Conservation (phyloP, 2,888 invertebrate genomes). For the Alsophila aescularia region DNA sequence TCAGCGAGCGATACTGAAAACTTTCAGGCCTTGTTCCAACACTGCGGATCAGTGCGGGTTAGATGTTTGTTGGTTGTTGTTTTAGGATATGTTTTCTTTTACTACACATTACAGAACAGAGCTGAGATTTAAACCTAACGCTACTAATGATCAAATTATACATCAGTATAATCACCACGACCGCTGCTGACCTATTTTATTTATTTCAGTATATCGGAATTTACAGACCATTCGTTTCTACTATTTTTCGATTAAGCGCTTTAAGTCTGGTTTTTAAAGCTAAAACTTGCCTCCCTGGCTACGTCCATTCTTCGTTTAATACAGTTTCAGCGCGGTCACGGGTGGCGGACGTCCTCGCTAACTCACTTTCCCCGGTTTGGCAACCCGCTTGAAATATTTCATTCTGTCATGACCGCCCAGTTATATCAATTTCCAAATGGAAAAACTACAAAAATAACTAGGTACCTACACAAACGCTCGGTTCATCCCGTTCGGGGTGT, state of each 20-base stretch:
- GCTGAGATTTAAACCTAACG: no score
- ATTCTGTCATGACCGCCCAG: conserved; percentile 48
- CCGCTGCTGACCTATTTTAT: no score
- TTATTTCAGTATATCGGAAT: no score
- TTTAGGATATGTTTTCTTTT: no score
- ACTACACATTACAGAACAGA: no score
- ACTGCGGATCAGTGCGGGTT: no score
- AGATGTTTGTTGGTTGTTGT: no score
- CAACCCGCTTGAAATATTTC: conserved; percentile 52
- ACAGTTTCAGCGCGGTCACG: conserved; percentile 50
- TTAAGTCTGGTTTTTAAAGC: neutral
- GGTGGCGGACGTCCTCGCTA: conserved; percentile 58
- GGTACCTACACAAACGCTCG: neutral
- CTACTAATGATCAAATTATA: no score
- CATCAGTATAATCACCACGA: no score
- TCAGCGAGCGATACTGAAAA: no score
- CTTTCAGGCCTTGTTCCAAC: no score
- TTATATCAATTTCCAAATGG: conserved; percentile 23
- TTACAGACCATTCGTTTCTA: no score
- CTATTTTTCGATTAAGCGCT: neutral
- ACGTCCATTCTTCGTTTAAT: conserved; percentile 7
- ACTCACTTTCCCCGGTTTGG: conserved; percentile 65
- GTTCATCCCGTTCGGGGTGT: neutral
- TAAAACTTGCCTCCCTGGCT: neutral
- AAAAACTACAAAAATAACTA: conserved; percentile 6